A percentile compares a stretch with the other conserved stretches of the same genome.
phyloP scores from a whole-genome alignment of 37 sponge, comb jelly and placozoan species.

The Hormiphora californensis region DNA sequence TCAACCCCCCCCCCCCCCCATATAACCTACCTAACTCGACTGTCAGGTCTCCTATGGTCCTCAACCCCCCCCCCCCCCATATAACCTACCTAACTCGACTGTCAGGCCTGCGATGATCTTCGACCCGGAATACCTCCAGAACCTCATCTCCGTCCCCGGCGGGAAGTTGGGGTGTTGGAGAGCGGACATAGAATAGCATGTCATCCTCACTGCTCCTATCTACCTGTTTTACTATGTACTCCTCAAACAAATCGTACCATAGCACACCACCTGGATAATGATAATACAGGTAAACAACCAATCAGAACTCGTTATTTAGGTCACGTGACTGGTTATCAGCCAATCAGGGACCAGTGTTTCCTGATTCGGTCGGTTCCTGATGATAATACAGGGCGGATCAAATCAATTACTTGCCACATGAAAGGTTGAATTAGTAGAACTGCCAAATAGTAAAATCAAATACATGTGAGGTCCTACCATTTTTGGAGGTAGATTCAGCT shows the following conservation, averaged over 20 bases:
- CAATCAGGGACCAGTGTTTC: too few species aligned
- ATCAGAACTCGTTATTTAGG: too few species aligned
- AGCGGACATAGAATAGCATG: conserved; percentile 20
- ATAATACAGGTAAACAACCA: too few species aligned
- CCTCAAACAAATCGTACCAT: conserved; percentile 23
- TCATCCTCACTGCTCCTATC: neutral
- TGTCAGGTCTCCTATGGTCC: neutral
- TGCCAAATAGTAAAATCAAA: neutral
- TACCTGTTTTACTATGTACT: neutral
- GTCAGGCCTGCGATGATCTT: neutral
- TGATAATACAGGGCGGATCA: too few species aligned
- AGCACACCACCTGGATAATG: too few species aligned
- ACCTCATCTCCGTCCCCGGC: neutral
- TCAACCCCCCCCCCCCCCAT: neutral
- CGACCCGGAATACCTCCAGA: conserved; percentile 4
- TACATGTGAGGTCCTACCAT: neutral
- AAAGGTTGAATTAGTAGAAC: neutral
- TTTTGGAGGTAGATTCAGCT: neutral
- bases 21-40: neutral
- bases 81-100: neutral
- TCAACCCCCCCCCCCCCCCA: neutral
- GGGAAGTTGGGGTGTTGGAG: neutral
- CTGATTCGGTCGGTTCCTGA: too few species aligned
- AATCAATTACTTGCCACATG: neutral
- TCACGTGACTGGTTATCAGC: too few species aligned